Percentiles rank a stretch among this genome's conserved stretches.
phyloP scores from a whole-genome alignment of 2,797 vertebrate genomes.

The Tenualosa thibaudeaui region DNA sequence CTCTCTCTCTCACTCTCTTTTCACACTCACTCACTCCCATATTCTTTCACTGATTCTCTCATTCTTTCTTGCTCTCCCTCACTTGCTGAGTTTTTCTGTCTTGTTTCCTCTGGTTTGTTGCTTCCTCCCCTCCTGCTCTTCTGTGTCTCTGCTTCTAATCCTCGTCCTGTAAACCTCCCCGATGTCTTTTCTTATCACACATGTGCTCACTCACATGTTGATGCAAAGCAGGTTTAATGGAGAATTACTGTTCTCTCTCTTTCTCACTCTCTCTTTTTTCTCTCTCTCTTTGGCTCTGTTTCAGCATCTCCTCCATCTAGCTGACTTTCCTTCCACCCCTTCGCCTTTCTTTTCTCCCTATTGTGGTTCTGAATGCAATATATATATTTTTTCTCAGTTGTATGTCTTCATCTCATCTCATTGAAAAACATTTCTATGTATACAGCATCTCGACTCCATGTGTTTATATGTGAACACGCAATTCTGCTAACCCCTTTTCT shows the following conservation, averaged over 20 bases:
- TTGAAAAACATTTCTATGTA: neutral
- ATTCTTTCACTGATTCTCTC: neutral
- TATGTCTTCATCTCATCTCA: neutral
- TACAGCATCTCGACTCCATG: neutral
- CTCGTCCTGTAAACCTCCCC: neutral
- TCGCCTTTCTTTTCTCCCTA: neutral
- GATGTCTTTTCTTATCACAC: neutral
- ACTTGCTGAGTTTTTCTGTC: neutral
- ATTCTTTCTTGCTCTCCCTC: neutral
- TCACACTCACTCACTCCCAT: neutral
- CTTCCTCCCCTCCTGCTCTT: neutral
- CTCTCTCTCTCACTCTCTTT: neutral
- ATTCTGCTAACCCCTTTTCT: neutral
- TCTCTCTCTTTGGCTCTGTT: neutral
- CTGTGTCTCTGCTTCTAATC: neutral
- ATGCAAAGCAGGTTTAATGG: neutral
- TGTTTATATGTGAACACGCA: neutral
- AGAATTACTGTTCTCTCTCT: neutral
- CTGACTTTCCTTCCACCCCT: neutral
- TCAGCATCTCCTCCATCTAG: no score
- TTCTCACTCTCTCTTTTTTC: neutral
- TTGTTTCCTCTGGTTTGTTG: neutral
- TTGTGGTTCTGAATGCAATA: neutral
- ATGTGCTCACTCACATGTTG: neutral
- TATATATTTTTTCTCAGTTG: neutral